Conservation (phyloP, 2,797 vertebrate species). For the Silurus lanzhouensis region DNA sequence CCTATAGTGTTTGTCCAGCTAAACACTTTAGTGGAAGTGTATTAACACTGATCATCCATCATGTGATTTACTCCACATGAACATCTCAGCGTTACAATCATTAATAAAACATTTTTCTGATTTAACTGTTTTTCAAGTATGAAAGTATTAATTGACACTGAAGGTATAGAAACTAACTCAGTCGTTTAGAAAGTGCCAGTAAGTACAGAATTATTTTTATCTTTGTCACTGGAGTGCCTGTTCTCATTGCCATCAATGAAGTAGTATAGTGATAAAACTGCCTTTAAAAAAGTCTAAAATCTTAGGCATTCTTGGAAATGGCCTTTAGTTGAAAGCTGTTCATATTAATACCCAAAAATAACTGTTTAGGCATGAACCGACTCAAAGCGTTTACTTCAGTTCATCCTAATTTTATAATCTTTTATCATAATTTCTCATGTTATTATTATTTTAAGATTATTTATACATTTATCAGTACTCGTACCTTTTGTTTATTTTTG, state of each 20-base stretch:
- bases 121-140: neutral
- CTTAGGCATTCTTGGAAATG: neutral
- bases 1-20: conserved; percentile 13
- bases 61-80: neutral
- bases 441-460: neutral
- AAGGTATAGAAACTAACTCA: conserved; percentile 15
- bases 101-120: neutral
- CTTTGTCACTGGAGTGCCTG: conserved; percentile 21
- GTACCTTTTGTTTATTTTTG: neutral
- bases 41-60: neutral
- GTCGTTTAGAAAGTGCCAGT: conserved; percentile 12
- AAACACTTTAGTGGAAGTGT: neutral
- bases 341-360: conserved; percentile 34
- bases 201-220: conserved; percentile 15
- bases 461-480: conserved; percentile 8
- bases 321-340: conserved; percentile 29
- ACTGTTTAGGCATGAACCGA: neutral
- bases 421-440: neutral
- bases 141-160: conserved; percentile 17
- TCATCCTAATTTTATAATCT: neutral
- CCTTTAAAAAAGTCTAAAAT: conserved; percentile 10
- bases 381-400: neutral
- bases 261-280: neutral
- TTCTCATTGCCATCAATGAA: conserved; percentile 25
- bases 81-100: neutral